These are phyloP conservation scores for Phyllostomus discolor DNA, from an alignment of 2,113 vertebrate genomes.

Conservation along the genomic window DNA sequence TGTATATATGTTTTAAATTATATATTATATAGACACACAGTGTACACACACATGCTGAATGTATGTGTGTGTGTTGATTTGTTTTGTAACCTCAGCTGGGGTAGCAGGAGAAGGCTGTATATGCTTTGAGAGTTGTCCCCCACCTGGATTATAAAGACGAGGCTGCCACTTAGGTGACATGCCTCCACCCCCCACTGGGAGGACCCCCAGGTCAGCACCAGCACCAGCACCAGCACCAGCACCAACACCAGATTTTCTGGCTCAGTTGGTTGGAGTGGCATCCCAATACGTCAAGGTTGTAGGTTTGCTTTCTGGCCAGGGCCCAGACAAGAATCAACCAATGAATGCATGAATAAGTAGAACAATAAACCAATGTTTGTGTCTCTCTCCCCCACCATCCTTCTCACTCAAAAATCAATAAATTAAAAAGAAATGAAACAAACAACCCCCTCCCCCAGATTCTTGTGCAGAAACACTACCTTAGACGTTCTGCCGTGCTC, in stretches of 20 bases:
- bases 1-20: too few relatives aligned
- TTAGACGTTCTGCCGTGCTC: background rate
- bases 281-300: too few relatives aligned
- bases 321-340: too few relatives aligned
- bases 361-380: too few relatives aligned
- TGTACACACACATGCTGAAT: background rate
- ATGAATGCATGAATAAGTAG: too few relatives aligned
- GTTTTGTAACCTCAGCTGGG: background rate
- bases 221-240: background rate
- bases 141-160: background rate
- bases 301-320: too few relatives aligned
- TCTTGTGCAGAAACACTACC: too few relatives aligned
- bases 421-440: too few relatives aligned
- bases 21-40: background rate
- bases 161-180: background rate
- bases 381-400: too few relatives aligned
- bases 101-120: background rate
- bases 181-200: too few relatives aligned
- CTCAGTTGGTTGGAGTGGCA: too few relatives aligned
- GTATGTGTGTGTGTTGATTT: background rate
- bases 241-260: background rate
- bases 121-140: accelerated
- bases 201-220: background rate
- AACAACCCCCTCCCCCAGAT: background rate
- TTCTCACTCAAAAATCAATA: too few relatives aligned